Conservation (phyloP, 2,797 vertebrate species). For the Furcifer pardalis region DNA sequence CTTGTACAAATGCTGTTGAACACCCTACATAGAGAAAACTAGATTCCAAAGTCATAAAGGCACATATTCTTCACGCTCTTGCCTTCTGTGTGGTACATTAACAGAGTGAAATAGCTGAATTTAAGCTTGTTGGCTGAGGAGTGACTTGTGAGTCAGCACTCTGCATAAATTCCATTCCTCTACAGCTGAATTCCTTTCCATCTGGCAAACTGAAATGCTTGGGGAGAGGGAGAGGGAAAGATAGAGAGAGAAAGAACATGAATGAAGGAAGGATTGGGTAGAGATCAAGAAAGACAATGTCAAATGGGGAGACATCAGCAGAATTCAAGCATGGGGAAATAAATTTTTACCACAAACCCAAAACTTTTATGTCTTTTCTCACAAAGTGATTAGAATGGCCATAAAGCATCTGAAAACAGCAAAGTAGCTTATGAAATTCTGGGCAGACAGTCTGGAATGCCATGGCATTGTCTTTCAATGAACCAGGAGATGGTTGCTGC, state of each 20-base stretch:
- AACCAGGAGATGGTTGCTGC: background rate
- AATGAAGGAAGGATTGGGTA: background rate
- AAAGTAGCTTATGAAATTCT: background rate
- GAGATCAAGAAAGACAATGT: background rate
- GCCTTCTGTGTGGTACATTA: slow-evolving; percentile 36
- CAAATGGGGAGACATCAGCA: slow-evolving; percentile 20
- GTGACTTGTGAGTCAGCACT: slow-evolving; percentile 51
- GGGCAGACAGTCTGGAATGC: background rate
- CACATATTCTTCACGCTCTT: slow-evolving; percentile 4
- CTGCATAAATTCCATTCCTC: slow-evolving; percentile 29
- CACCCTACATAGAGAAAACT: background rate
- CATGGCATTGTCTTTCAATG: background rate
- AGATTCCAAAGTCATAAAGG: background rate
- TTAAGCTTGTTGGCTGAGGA: slow-evolving; percentile 37
- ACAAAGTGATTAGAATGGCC: background rate
- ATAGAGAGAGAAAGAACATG: background rate
- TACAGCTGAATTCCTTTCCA: slow-evolving; percentile 21
- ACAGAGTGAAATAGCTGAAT: slow-evolving; percentile 9
- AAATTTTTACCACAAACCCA: background rate
- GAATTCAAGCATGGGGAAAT: background rate
- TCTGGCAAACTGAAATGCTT: slow-evolving; percentile 35
- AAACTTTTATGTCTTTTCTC: background rate
- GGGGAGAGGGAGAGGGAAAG: background rate
- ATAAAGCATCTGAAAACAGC: background rate
- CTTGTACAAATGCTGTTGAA: background rate